A percentile compares a stretch with the other conserved stretches of the same genome.
phyloP scores from a whole-genome alignment of 2,113 vertebrate species.

The Rhipidura dahli region DNA sequence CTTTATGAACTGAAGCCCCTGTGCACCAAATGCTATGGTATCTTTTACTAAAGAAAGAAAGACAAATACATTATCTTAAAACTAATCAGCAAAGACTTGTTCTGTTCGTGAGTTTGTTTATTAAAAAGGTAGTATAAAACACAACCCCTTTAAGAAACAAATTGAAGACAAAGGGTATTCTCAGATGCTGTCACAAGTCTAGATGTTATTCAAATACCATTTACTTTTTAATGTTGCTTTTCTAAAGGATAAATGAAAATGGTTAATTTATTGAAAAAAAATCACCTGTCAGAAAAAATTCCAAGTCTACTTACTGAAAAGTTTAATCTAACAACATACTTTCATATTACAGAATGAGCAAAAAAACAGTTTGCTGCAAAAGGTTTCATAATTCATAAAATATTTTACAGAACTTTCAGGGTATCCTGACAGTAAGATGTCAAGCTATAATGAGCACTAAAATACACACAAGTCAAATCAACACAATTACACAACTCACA shows the following conservation, averaged over 20 bases:
- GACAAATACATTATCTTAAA: not conserved
- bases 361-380: constrained; percentile 12
- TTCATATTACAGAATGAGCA: constrained; percentile 32
- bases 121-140: constrained; percentile 65
- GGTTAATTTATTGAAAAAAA: not conserved
- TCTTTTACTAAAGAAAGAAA: not conserved
- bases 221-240: not conserved
- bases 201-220: not conserved
- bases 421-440: not conserved
- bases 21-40: not conserved
- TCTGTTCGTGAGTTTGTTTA: constrained; percentile 37
- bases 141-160: constrained; percentile 64
- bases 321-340: constrained; percentile 29
- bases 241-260: not conserved
- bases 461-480: constrained; percentile 7
- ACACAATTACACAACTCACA: not conserved
- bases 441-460: not conserved
- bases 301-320: not conserved
- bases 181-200: not conserved
- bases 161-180: constrained; percentile 16
- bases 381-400: not conserved
- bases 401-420: not conserved
- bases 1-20: not conserved
- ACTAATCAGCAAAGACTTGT: not conserved
- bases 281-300: constrained; percentile 4